Percentiles rank a stretch among this genome's conserved stretches.
Conservation (phyloP, 2,888 invertebrate genomes). For the Thalpophila matura region DNA sequence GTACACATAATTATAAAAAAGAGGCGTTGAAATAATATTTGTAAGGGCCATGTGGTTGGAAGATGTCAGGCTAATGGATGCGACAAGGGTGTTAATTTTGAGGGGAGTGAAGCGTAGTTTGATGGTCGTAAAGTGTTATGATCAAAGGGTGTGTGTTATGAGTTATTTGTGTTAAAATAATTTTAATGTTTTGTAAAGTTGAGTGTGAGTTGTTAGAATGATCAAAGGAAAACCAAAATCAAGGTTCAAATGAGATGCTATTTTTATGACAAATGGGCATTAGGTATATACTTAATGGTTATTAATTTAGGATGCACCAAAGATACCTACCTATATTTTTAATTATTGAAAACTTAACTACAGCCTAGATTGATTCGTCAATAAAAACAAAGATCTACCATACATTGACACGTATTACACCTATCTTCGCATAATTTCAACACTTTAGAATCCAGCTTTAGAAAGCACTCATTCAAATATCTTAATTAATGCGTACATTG, state of each 20-base stretch:
- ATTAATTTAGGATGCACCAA: too few species aligned
- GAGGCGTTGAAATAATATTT: slow-evolving; percentile 84
- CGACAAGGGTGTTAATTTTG: slow-evolving; percentile 58
- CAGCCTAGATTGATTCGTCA: too few species aligned
- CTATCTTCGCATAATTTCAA: not conserved
- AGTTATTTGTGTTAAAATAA: slow-evolving; percentile 28
- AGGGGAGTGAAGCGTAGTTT: slow-evolving; percentile 33
- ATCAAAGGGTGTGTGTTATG: slow-evolving; percentile 42
- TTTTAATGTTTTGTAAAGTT: slow-evolving; percentile 22
- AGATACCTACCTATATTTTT: too few species aligned
- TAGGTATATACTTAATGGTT: too few species aligned
- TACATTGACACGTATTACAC: too few species aligned
- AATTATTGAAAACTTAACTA: too few species aligned
- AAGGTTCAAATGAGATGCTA: not conserved
- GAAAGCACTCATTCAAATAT: not conserved
- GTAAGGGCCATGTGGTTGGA: slow-evolving; percentile 75
- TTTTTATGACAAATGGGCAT: not conserved
- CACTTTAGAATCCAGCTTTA: not conserved
- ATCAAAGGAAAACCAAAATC: slow-evolving; percentile 12
- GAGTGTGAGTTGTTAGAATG: not conserved
- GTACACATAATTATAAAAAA: slow-evolving; percentile 79
- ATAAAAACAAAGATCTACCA: too few species aligned
- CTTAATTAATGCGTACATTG: slow-evolving; percentile 7
- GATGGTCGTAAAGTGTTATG: slow-evolving; percentile 39
- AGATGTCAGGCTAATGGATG: slow-evolving; percentile 70